Evolutionary conservation across 2,797 vertebrate genomes (phyloP).

Genomic region (Hybognathus amarus): DNA sequence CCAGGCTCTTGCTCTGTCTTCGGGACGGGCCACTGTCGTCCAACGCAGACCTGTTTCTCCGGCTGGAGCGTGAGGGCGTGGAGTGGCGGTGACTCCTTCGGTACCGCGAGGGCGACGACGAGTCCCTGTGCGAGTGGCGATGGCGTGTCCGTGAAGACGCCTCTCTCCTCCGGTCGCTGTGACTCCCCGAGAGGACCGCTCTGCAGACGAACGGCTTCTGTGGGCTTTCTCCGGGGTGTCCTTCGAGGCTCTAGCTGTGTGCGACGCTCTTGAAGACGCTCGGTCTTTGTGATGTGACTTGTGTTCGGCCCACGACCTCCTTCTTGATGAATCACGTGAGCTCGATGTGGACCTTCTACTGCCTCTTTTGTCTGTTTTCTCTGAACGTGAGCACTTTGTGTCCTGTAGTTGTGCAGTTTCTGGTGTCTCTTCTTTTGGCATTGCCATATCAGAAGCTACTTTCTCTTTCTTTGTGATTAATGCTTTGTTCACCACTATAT

Average conservation of each 20-base stretch:
- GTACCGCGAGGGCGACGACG: constrained; percentile 68
- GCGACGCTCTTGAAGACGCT: constrained; percentile 57
- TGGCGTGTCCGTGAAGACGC: constrained; percentile 38
- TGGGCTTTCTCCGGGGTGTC: constrained; percentile 31
- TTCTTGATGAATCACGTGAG: constrained; percentile 15
- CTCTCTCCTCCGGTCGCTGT: constrained; percentile 33
- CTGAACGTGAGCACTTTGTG: constrained; percentile 19
- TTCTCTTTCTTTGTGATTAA: neutral
- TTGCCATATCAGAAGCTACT: neutral
- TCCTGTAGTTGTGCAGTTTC: constrained; percentile 13
- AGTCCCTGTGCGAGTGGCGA: constrained; percentile 13
- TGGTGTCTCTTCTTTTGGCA: neutral
- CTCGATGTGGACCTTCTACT: constrained; percentile 22
- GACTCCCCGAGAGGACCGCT: constrained; percentile 62
- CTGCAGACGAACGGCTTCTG: constrained; percentile 71
- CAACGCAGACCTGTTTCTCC: constrained; percentile 68
- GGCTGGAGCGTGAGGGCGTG: constrained; percentile 20
- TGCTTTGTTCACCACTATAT: neutral
- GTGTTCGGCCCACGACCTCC: constrained; percentile 30
- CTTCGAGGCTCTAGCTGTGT: constrained; percentile 6
- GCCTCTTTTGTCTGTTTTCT: constrained; percentile 11
- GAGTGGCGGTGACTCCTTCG: constrained; percentile 60
- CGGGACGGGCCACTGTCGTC: constrained; percentile 71
- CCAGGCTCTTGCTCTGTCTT: constrained; percentile 61
- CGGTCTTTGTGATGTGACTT: constrained; percentile 21